Evolutionary conservation across 2,888 invertebrate genomes (phyloP), one percentile per base, ranked within the genome.

Genomic region (Carpatolechia fugitivella): DNA sequence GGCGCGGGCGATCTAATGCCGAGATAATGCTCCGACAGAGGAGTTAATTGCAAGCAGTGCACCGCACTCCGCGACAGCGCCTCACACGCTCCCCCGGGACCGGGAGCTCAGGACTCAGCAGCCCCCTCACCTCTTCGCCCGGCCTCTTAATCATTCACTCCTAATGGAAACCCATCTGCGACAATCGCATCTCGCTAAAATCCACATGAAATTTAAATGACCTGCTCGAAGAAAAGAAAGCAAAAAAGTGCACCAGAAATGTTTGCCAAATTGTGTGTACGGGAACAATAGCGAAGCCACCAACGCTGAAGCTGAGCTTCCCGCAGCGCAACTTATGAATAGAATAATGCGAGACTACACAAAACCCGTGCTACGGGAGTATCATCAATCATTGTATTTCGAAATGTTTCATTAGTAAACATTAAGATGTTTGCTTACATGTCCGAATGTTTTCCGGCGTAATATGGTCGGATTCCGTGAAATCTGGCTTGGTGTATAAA

Each of bases 381-480:
- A 72, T 78, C 86, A 90, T 89, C 89, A 85, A 89, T 89, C 89
- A 89, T 82, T 85, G 85, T 85, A 83, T 76, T 77, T 81, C 78
- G 83, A 85, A 84, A 87, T 84, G 85, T 88, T 89, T 87, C 88
- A 90, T 90, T 89, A 89, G 89, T 87, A 85, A 88, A 89, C 87
- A 90, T 90, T 90, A 88, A 90, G 89, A 90, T 90, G 89, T 89
- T 89, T 89, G 85, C 88, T 87, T 89, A 87, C 86, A 87, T 86
- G 85, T 85, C 80, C 80, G 72, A 80, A 76, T 84, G 83, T 80
- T 88, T 85, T 82, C 77, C 66, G 75, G 66, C 70, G 66, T 80
- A 78, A 82, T 81, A 78, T 75, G 74, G 68, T 63, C 67, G 74
- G 71, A 79, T 89, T 89, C 87, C 76, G 76, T 85, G 88, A 89